Conservation (phyloP, 1,140 invertebrate genomes). For the Penaeus indicus region DNA sequence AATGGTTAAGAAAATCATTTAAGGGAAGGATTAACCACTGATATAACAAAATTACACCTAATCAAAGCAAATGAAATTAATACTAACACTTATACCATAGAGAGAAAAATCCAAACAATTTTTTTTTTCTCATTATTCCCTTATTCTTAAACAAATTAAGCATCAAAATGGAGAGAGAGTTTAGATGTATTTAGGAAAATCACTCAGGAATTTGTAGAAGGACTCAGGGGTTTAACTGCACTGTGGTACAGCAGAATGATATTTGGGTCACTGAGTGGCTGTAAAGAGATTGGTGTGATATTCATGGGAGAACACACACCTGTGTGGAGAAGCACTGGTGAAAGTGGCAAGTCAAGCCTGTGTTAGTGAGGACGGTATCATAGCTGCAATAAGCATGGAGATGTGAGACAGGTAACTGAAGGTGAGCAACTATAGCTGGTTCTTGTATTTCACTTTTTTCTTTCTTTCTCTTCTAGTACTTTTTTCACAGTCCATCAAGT, state of each 20-base stretch:
- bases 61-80: no score
- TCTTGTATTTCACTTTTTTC: neutral
- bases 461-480: neutral
- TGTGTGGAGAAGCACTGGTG: conserved; percentile 38
- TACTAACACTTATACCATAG: no score
- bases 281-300: no score
- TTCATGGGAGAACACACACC: neutral
- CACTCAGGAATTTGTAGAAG: neutral
- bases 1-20: no score
- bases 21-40: no score
- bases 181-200: neutral
- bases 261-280: no score
- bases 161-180: neutral
- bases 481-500: neutral
- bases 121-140: no score
- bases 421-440: neutral
- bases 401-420: neutral
- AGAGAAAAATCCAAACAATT: no score
- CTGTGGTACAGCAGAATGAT: no score
- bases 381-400: conserved; percentile 37
- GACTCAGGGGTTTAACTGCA: no score
- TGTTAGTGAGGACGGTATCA: conserved; percentile 12
- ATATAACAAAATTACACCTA: no score
- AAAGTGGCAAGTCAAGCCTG: conserved; percentile 26
- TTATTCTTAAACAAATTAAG: no score